phyloP scores from a whole-genome alignment of 2,888 invertebrate species.

The Aphodius sticticus region DNA sequence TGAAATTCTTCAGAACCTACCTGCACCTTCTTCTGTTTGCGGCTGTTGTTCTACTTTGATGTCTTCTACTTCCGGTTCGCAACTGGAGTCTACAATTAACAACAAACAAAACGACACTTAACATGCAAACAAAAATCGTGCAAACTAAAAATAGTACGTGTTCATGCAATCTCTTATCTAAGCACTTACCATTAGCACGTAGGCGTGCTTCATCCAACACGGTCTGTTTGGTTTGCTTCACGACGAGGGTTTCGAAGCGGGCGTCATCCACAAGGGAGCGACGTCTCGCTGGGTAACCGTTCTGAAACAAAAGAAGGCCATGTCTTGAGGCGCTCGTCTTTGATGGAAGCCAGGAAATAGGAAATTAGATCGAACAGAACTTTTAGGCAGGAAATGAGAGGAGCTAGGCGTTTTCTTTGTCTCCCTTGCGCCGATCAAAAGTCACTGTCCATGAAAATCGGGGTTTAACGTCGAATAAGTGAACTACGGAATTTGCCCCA shows the following conservation, averaged over 20 bases:
- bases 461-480: slow-evolving; percentile 41
- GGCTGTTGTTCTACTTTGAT: slow-evolving; percentile 62
- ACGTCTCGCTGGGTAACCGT: slow-evolving; percentile 94
- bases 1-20: slow-evolving; percentile 55
- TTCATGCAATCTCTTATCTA: slow-evolving; percentile 15
- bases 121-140: slow-evolving; percentile 41
- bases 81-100: slow-evolving; percentile 55
- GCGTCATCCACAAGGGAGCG: slow-evolving; percentile 98
- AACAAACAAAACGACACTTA: slow-evolving; percentile 39
- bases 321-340: background rate
- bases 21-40: slow-evolving; percentile 65
- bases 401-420: slow-evolving; percentile 4
- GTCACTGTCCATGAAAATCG: slow-evolving; percentile 46
- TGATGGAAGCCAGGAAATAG: slow-evolving; percentile 5
- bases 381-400: slow-evolving; percentile 20
- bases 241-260: slow-evolving; percentile 94
- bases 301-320: slow-evolving; percentile 70
- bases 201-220: slow-evolving; percentile 90
- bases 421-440: slow-evolving; percentile 38
- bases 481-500: slow-evolving; percentile 47
- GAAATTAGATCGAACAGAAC: slow-evolving; percentile 9
- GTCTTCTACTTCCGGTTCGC: slow-evolving; percentile 58
- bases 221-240: slow-evolving; percentile 93
- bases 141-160: slow-evolving; percentile 32
- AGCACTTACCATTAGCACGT: slow-evolving; percentile 81